Evolutionary conservation across 2,888 invertebrate species (phyloP).

Genomic region (Chironomus tentans): DNA sequence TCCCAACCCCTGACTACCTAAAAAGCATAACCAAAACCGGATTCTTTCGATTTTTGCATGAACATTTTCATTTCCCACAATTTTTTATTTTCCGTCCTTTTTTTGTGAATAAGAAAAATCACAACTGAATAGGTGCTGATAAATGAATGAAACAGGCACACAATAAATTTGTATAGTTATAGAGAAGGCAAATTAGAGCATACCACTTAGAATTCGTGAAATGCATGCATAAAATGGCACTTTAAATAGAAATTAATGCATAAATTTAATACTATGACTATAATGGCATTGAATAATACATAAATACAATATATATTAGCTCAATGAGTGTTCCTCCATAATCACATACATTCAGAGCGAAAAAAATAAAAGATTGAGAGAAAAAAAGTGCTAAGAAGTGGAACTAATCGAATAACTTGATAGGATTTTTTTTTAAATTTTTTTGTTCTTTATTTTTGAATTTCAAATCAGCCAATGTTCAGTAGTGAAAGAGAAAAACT

Average conservation of each 20-base stretch:
- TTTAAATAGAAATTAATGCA: too few relatives aligned
- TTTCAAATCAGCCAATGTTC: constrained; percentile 9
- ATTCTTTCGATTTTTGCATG: not conserved
- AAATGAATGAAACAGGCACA: not conserved
- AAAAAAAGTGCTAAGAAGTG: too few relatives aligned
- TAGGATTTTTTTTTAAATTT: not conserved
- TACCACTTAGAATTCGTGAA: not conserved
- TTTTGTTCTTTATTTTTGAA: not conserved
- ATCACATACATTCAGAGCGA: too few relatives aligned
- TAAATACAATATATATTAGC: too few relatives aligned
- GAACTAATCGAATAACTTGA: too few relatives aligned
- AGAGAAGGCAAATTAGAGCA: not conserved
- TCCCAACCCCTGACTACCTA: too few relatives aligned
- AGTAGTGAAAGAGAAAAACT: not conserved
- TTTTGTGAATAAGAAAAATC: not conserved
- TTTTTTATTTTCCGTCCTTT: not conserved
- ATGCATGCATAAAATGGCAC: not conserved
- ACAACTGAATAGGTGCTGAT: not conserved
- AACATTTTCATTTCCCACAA: not conserved
- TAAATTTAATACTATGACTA: too few relatives aligned
- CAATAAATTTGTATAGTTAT: not conserved
- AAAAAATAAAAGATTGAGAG: too few relatives aligned
- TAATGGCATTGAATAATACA: too few relatives aligned
- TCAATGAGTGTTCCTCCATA: too few relatives aligned
- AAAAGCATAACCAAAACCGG: too few relatives aligned